Percentiles rank a stretch among this genome's conserved stretches.
Evolutionary conservation across 2,113 vertebrate genomes (phyloP).

Genomic region (Romanogobio albipinnatus): DNA sequence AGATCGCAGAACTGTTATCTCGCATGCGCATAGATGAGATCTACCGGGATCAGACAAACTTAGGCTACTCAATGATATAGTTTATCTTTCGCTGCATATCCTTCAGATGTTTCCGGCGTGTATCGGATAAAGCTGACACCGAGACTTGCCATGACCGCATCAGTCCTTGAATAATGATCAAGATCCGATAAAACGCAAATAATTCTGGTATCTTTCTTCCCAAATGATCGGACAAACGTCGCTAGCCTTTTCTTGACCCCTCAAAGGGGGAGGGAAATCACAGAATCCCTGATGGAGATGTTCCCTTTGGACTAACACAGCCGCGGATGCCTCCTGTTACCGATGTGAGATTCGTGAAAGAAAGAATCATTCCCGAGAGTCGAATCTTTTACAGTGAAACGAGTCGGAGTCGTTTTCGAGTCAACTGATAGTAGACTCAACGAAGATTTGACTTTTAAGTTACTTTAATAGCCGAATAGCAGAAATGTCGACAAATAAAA

Average conservation of each 20-base stretch:
- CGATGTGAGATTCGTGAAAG: background rate
- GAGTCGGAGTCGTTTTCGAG: background rate
- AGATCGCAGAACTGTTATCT: conserved; percentile 3
- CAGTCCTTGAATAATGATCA: background rate
- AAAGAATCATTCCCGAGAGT: background rate
- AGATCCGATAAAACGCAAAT: background rate
- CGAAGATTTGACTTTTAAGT: background rate
- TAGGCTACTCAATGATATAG: background rate
- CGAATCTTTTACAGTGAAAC: background rate
- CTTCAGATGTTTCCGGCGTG: background rate
- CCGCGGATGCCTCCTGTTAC: background rate
- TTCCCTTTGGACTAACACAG: background rate
- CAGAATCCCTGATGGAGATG: background rate
- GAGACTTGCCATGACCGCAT: conserved; percentile 27
- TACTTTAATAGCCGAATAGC: background rate
- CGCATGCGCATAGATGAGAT: conserved; percentile 8
- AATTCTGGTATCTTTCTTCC: background rate
- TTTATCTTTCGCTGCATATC: conserved; percentile 11
- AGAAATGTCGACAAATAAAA: background rate
- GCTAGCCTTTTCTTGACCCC: background rate
- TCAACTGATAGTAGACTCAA: no score
- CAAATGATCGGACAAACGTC: background rate
- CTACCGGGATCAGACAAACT: background rate
- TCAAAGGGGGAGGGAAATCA: background rate
- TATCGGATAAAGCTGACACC: conserved; percentile 15